Percentiles rank a stretch among this genome's conserved stretches.
These are phyloP conservation scores for Odontomachus brunneus DNA, from an alignment of 1,140 invertebrate species.

Conservation along the genomic window DNA sequence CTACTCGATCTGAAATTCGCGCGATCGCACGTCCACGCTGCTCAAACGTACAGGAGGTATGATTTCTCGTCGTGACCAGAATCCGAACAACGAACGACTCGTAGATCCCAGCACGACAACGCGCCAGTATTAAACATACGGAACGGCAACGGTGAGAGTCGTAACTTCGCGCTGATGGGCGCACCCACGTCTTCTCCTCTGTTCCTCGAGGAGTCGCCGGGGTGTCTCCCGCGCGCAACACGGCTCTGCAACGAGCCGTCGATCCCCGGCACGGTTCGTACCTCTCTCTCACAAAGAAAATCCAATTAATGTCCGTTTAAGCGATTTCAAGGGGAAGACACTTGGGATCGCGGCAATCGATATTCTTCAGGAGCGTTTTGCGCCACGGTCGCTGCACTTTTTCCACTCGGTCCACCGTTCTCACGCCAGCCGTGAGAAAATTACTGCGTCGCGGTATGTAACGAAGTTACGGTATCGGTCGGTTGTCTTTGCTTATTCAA, in stretches of 20 bases:
- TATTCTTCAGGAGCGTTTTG: not conserved
- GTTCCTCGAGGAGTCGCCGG: conserved; percentile 52
- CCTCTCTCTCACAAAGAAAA: conserved; percentile 18
- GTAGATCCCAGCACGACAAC: not conserved
- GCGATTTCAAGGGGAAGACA: not conserved
- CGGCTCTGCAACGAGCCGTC: not conserved
- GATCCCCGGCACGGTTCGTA: not conserved
- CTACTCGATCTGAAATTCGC: too few relatives aligned
- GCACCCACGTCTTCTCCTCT: conserved; percentile 70
- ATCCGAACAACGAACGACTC: conserved; percentile 1
- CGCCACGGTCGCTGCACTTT: not conserved
- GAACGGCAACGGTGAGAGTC: conserved; percentile 72
- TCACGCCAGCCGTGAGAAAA: not conserved
- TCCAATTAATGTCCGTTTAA: not conserved
- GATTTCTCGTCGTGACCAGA: not conserved
- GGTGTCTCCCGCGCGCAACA: conserved; percentile 12
- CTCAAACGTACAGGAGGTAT: not conserved
- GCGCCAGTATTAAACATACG: conserved; percentile 67
- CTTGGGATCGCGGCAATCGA: not conserved
- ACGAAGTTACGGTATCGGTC: not conserved
- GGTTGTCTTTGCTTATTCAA: conserved; percentile 9
- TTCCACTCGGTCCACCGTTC: not conserved
- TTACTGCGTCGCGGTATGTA: not conserved
- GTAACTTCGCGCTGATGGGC: conserved; percentile 76
- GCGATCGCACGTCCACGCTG: not conserved